These are phyloP conservation scores for Luperina nickerlii DNA, from an alignment of 2,888 invertebrate species.

Conservation along the genomic window DNA sequence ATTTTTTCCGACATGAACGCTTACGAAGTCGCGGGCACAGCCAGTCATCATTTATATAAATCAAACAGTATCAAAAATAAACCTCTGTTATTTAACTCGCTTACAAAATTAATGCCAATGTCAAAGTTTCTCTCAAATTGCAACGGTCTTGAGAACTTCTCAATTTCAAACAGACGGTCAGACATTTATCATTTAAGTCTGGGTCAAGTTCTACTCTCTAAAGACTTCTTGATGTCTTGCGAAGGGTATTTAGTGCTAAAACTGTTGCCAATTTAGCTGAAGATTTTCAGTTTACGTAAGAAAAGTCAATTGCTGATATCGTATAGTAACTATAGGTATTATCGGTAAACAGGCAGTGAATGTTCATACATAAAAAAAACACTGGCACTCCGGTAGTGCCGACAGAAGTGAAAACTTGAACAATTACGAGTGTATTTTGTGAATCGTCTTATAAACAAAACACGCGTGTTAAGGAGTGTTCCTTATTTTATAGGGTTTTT, in stretches of 20 bases:
- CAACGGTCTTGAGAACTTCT: conserved; percentile 34
- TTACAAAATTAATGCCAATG: conserved; percentile 3
- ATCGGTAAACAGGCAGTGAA: not conserved
- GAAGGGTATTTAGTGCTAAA: conserved; percentile 24
- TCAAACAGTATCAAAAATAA: not conserved
- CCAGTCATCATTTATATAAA: not conserved
- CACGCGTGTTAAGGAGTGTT: too few species aligned
- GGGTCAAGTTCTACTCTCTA: conserved; percentile 44
- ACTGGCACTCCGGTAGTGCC: too few species aligned
- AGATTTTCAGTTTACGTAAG: conserved; percentile 3
- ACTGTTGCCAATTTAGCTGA: conserved; percentile 2
- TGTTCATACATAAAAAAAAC: too few species aligned
- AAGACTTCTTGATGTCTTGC: conserved; percentile 33
- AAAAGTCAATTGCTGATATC: not conserved
- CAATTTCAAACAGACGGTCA: conserved; percentile 6
- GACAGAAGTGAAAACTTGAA: too few species aligned
- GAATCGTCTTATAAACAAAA: too few species aligned
- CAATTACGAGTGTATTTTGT: too few species aligned
- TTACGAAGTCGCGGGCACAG: too few species aligned
- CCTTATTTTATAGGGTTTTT: too few species aligned
- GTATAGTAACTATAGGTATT: too few species aligned
- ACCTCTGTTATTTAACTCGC: not conserved
- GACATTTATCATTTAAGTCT: conserved; percentile 44
- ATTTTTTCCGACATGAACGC: too few species aligned
- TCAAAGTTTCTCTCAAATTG: conserved; percentile 44